These are phyloP conservation scores for Drosophila erecta DNA, from an alignment of 1,140 invertebrate genomes.

Conservation along the genomic window DNA sequence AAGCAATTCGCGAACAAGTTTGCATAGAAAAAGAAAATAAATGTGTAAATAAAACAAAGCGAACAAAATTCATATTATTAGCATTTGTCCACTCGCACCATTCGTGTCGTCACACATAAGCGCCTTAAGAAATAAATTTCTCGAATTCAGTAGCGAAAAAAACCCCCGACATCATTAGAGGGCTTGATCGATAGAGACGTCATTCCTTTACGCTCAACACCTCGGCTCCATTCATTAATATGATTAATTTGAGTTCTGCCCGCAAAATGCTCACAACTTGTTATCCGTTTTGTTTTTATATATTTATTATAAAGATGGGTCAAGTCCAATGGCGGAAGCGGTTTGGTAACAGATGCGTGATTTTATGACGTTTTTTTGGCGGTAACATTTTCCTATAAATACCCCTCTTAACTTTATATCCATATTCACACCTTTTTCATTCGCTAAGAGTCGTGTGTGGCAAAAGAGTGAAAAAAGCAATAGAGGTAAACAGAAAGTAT, in stretches of 20 bases:
- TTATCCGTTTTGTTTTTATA: conserved; percentile 5
- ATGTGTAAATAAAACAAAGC: conserved; percentile 17
- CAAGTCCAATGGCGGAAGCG: conserved; percentile 7
- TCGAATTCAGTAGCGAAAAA: conserved; percentile 49
- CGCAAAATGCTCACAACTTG: conserved; percentile 4
- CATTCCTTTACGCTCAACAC: conserved; percentile 37
- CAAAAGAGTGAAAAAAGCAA: conserved; percentile 3
- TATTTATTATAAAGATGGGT: conserved; percentile 25
- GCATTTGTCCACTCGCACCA: conserved; percentile 14
- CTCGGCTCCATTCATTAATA: conserved; percentile 26
- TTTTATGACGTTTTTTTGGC: conserved; percentile 16
- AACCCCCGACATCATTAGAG: conserved; percentile 44
- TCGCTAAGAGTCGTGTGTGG: conserved; percentile 3
- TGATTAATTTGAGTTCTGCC: conserved; percentile 42
- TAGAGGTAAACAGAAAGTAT: background rate
- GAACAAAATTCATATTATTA: conserved; percentile 27
- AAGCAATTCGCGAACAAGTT: conserved; percentile 36
- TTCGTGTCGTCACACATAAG: conserved; percentile 51
- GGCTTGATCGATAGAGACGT: conserved; percentile 48
- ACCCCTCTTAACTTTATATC: conserved; percentile 10
- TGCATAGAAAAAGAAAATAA: conserved; percentile 35
- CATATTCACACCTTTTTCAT: conserved; percentile 6
- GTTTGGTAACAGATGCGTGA: background rate
- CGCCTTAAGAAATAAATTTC: conserved; percentile 38
- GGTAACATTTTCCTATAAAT: conserved; percentile 7